These are phyloP conservation scores for Melanerpes aurifrons DNA, from an alignment of 2,113 vertebrate species.

Conservation along the genomic window DNA sequence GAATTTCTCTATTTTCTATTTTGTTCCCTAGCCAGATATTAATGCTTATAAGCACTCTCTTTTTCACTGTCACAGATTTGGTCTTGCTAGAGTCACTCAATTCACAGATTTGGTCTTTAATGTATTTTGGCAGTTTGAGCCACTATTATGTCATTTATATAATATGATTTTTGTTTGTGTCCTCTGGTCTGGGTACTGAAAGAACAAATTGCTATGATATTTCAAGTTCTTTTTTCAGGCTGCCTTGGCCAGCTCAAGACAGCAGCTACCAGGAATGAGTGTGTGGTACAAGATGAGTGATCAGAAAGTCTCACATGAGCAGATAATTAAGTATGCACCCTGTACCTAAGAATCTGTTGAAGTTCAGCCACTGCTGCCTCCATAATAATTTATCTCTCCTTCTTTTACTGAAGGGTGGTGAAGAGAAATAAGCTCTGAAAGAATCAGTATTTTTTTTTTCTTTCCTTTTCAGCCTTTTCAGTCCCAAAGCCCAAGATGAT, in stretches of 20 bases:
- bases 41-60: neutral
- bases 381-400: slow-evolving; percentile 9
- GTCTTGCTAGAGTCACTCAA: neutral
- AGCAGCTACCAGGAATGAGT: neutral
- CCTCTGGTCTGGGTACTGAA: neutral
- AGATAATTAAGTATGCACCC: neutral
- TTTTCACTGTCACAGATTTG: neutral
- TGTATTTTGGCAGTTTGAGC: neutral
- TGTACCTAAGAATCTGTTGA: neutral
- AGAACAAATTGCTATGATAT: neutral
- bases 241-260: neutral
- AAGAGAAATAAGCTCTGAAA: slow-evolving; percentile 62
- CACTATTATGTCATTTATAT: neutral
- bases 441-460: neutral
- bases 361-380: neutral
- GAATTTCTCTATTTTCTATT: neutral
- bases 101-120: neutral
- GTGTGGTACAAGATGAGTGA: neutral
- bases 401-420: slow-evolving; percentile 12
- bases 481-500: slow-evolving; percentile 53
- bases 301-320: neutral
- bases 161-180: neutral
- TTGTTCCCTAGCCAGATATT: neutral
- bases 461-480: slow-evolving; percentile 50
- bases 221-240: neutral